Evolutionary conservation across 1,140 invertebrate genomes (phyloP).

Genomic region (Steinernema feltiae): DNA sequence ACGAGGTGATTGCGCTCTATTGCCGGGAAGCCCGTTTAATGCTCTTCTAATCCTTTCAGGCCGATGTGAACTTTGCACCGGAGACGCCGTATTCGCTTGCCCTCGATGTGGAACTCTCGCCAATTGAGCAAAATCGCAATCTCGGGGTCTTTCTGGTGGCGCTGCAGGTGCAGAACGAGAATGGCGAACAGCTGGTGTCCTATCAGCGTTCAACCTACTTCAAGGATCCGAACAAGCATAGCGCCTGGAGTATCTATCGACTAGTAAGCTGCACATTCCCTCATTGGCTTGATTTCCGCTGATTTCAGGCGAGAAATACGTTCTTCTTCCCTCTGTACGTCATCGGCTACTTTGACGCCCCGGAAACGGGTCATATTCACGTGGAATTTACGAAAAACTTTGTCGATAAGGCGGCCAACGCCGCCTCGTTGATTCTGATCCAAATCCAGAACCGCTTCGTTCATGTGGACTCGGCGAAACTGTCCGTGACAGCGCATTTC

Average conservation of each 20-base stretch:
- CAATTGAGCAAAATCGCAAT: not conserved
- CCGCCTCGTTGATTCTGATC: not conserved
- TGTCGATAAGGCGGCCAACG: not conserved
- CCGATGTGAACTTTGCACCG: not conserved
- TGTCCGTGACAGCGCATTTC: not conserved
- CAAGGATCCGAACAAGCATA: not conserved
- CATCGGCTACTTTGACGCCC: not conserved
- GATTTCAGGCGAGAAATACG: not conserved
- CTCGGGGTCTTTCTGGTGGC: not conserved
- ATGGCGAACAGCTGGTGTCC: not conserved
- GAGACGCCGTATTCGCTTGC: not conserved
- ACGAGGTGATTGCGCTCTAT: not conserved
- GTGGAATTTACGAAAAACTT: not conserved
- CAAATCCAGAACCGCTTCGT: not conserved
- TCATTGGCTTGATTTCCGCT: not conserved
- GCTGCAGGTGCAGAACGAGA: not conserved
- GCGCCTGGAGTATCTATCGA: not conserved
- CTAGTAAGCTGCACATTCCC: not conserved
- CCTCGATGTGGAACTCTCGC: not conserved
- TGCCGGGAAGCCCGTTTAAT: not conserved
- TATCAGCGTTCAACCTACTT: not conserved
- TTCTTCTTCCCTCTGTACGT: not conserved
- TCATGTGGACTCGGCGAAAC: not conserved
- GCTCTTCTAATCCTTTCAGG: not conserved
- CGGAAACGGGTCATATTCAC: not conserved